Conservation (phyloP, 2,888 invertebrate genomes). For the Perithous albicinctus region DNA sequence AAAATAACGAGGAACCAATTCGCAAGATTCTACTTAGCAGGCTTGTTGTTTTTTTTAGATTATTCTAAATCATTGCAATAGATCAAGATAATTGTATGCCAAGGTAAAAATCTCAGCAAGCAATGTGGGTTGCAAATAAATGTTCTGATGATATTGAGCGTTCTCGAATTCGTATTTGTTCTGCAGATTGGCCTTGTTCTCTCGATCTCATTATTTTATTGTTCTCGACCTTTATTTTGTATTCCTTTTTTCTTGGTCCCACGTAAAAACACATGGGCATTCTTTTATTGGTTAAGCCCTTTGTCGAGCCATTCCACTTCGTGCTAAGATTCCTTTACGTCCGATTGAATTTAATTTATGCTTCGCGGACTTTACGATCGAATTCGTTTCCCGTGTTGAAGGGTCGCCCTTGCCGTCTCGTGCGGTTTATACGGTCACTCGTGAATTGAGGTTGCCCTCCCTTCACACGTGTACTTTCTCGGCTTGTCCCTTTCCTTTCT, state of each 20-base stretch:
- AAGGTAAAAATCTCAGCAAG: background rate
- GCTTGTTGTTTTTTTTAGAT: too few species aligned
- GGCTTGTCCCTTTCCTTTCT: background rate
- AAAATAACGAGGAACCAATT: too few species aligned
- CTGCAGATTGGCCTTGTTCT: background rate
- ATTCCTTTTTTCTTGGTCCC: background rate
- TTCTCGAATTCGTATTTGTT: background rate
- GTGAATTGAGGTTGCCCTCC: slow-evolving; percentile 11
- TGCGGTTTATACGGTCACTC: slow-evolving; percentile 7
- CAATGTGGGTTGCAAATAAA: background rate
- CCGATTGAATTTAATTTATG: slow-evolving; percentile 67
- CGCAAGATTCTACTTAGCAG: too few species aligned
- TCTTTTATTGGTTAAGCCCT: slow-evolving; percentile 47
- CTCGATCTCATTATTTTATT: slow-evolving; percentile 6
- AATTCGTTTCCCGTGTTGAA: slow-evolving; percentile 66
- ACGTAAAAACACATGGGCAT: background rate
- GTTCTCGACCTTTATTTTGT: slow-evolving; percentile 27
- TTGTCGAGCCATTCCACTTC: slow-evolving; percentile 52
- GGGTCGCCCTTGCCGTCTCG: slow-evolving; percentile 44
- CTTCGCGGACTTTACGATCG: slow-evolving; percentile 61
- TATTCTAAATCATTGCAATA: background rate
- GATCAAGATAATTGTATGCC: background rate
- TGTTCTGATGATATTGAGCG: background rate
- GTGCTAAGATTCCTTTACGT: slow-evolving; percentile 51
- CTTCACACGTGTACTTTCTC: background rate